These are phyloP conservation scores for Sakesphorus luctuosus DNA, from an alignment of 2,113 vertebrate species.

Conservation along the genomic window DNA sequence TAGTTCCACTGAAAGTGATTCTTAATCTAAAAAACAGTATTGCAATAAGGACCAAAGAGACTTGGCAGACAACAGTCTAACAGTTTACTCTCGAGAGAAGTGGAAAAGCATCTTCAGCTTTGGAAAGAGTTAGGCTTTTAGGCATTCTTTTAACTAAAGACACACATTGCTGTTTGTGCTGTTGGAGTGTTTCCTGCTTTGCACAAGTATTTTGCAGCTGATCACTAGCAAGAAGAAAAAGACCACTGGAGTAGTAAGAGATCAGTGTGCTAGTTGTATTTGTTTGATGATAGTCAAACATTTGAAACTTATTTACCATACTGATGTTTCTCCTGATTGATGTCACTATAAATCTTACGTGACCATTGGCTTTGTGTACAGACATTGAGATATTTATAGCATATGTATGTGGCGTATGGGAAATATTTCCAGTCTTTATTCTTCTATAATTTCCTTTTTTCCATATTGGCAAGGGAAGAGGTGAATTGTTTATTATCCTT, in stretches of 20 bases:
- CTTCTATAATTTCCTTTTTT: conserved; percentile 65
- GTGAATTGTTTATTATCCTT: conserved; percentile 64
- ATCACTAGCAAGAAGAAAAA: neutral
- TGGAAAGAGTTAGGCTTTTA: neutral
- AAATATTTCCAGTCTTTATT: conserved; percentile 63
- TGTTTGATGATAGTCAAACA: neutral
- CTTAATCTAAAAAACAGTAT: neutral
- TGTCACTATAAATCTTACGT: neutral
- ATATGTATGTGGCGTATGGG: neutral
- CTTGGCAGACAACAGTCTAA: neutral
- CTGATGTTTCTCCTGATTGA: neutral
- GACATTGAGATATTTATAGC: conserved; percentile 21
- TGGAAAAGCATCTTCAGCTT: neutral
- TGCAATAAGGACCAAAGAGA: neutral
- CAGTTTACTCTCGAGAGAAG: neutral
- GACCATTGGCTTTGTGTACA: neutral
- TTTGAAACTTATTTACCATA: neutral
- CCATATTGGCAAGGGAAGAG: conserved; percentile 58
- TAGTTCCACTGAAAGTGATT: neutral
- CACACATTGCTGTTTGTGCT: neutral
- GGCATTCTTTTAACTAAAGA: neutral
- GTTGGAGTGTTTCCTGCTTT: neutral
- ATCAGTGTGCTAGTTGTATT: neutral
- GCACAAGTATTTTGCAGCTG: neutral
- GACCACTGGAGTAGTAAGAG: neutral